Conservation (phyloP, 2,888 invertebrate genomes). For the Andrena bucephala region DNA sequence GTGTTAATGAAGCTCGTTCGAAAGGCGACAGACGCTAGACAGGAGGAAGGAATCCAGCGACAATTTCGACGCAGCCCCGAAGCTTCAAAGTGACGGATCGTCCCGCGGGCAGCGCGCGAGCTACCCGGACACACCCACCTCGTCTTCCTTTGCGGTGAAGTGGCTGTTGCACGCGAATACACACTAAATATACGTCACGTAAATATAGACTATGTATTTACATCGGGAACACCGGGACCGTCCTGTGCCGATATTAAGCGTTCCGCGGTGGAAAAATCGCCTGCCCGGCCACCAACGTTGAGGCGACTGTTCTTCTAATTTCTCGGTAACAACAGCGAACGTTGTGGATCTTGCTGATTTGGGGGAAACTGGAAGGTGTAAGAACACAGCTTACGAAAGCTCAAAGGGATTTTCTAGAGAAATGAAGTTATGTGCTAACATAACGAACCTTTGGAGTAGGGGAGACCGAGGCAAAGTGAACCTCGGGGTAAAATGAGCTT, state of each 20-base stretch:
- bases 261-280: slow-evolving; percentile 44
- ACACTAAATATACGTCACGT: slow-evolving; percentile 82
- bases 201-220: slow-evolving; percentile 84
- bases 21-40: slow-evolving; percentile 49
- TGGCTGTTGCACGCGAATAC: slow-evolving; percentile 79
- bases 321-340: not conserved
- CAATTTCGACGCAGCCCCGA: slow-evolving; percentile 65
- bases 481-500: too few species aligned
- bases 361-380: too few species aligned
- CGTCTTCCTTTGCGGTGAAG: slow-evolving; percentile 77
- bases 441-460: too few species aligned
- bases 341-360: not conserved
- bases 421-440: too few species aligned
- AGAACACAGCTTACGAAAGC: too few species aligned
- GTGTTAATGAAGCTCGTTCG: slow-evolving; percentile 53
- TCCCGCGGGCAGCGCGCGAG: slow-evolving; percentile 74
- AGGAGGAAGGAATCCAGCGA: slow-evolving; percentile 66
- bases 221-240: slow-evolving; percentile 79
- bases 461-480: too few species aligned
- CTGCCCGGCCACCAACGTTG: slow-evolving; percentile 51
- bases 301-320: slow-evolving; percentile 4
- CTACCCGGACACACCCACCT: slow-evolving; percentile 82
- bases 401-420: too few species aligned
- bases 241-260: slow-evolving; percentile 58
- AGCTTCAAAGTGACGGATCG: slow-evolving; percentile 83